Percentiles rank a stretch among this genome's conserved stretches.
Conservation (phyloP, 2,113 vertebrate genomes). For the Mobula hypostoma region DNA sequence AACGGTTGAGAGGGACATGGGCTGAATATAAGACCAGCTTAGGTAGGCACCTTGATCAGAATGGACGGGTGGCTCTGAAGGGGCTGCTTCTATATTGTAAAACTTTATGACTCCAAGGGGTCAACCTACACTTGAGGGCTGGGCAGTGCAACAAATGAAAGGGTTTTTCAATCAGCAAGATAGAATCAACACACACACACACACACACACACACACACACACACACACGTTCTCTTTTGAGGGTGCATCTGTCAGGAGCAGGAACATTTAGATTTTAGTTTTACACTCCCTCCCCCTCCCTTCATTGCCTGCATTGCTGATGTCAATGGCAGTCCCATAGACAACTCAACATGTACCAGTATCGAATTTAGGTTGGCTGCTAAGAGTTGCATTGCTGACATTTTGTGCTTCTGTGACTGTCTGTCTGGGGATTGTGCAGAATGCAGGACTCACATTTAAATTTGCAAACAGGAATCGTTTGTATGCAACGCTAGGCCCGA, state of each 20-base stretch:
- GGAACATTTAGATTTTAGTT: background rate
- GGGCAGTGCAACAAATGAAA: background rate
- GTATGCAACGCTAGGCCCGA: constrained; percentile 89
- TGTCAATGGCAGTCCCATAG: background rate
- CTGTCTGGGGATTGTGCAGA: constrained; percentile 40
- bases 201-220: too few relatives aligned
- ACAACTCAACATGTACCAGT: background rate
- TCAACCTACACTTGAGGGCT: background rate
- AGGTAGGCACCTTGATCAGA: too few relatives aligned
- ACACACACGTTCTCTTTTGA: too few relatives aligned
- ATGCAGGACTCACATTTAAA: constrained; percentile 49
- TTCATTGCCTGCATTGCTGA: background rate
- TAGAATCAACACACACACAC: too few relatives aligned
- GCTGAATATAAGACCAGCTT: too few relatives aligned
- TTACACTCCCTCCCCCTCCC: constrained; percentile 36
- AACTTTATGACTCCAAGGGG: background rate
- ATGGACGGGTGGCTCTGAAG: too few relatives aligned
- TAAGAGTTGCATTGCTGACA: background rate
- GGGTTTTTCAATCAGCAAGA: background rate
- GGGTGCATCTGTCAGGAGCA: background rate
- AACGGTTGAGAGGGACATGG: too few relatives aligned
- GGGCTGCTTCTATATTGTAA: too few relatives aligned
- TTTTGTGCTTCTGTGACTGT: background rate
- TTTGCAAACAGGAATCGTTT: constrained; percentile 83
- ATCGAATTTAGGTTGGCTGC: background rate